These are phyloP conservation scores for Paracanthobrama guichenoti DNA, from an alignment of 2,113 vertebrate species.

Conservation along the genomic window DNA sequence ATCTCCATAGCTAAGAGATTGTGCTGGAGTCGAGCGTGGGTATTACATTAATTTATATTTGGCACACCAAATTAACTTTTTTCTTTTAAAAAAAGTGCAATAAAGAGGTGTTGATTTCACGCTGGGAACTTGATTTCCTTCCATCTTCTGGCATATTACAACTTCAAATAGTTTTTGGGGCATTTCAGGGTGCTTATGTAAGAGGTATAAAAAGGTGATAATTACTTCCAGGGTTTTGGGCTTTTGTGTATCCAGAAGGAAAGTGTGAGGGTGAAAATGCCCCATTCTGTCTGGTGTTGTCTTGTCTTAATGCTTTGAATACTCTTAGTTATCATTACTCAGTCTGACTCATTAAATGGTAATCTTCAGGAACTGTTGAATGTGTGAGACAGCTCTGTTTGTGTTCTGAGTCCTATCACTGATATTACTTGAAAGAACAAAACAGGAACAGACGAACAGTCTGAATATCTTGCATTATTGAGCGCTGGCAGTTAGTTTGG, in stretches of 20 bases:
- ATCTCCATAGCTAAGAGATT: conserved; percentile 1
- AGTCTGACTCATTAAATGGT: neutral
- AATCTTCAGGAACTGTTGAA: neutral
- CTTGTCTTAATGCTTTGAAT: neutral
- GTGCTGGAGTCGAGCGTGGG: neutral
- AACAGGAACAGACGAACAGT: neutral
- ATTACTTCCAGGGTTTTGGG: conserved; percentile 56
- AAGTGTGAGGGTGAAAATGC: conserved; percentile 37
- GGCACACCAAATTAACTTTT: conserved; percentile 1
- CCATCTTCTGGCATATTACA: conserved; percentile 3
- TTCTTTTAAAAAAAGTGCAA: neutral
- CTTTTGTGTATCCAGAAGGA: conserved; percentile 7
- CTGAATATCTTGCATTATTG: conserved; percentile 22
- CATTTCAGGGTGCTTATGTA: conserved; percentile 56
- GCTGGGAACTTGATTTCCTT: conserved; percentile 22
- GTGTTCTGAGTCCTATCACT: neutral
- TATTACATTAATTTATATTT: neutral
- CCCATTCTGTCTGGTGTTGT: neutral
- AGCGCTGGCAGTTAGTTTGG: neutral
- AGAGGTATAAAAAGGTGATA: conserved; percentile 62
- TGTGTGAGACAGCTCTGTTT: neutral
- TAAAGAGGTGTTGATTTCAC: conserved; percentile 58
- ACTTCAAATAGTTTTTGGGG: conserved; percentile 16
- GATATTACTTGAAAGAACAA: conserved; percentile 24
- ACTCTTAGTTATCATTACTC: neutral